Percentiles rank a stretch among this genome's conserved stretches.
Evolutionary conservation across 1,140 invertebrate genomes (phyloP).

Genomic region (Grapholita molesta): DNA sequence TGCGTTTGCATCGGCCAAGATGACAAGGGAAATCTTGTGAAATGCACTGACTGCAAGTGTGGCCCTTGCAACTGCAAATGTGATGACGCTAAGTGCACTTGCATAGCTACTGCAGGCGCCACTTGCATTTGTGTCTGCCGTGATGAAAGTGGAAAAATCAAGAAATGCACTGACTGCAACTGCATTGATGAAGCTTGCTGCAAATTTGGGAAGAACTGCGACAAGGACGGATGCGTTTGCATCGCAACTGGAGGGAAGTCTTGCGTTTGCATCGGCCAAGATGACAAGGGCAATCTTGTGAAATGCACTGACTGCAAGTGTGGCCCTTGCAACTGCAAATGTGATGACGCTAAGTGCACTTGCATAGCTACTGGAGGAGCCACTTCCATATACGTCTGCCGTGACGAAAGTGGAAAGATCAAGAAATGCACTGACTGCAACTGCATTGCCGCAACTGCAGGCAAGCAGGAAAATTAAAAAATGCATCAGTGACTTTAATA

Average conservation of each 20-base stretch:
- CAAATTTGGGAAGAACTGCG: constrained; percentile 21
- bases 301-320: constrained; percentile 37
- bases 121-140: background rate
- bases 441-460: constrained; percentile 11
- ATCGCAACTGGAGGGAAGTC: constrained; percentile 33
- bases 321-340: background rate
- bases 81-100: constrained; percentile 8
- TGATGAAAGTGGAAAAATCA: background rate
- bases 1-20: background rate
- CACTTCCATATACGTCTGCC: constrained; percentile 22
- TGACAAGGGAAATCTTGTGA: too few relatives aligned
- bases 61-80: constrained; percentile 25
- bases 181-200: background rate
- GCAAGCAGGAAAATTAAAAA: too few relatives aligned
- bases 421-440: constrained; percentile 21
- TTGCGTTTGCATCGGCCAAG: constrained; percentile 19
- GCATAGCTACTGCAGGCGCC: background rate
- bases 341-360: background rate
- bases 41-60: constrained; percentile 27
- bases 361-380: constrained; percentile 20
- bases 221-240: constrained; percentile 35
- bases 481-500: background rate
- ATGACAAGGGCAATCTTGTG: constrained; percentile 34
- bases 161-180: background rate
- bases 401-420: constrained; percentile 19